Evolutionary conservation across 2,113 vertebrate species (phyloP).

Genomic region (Propithecus coquereli): DNA sequence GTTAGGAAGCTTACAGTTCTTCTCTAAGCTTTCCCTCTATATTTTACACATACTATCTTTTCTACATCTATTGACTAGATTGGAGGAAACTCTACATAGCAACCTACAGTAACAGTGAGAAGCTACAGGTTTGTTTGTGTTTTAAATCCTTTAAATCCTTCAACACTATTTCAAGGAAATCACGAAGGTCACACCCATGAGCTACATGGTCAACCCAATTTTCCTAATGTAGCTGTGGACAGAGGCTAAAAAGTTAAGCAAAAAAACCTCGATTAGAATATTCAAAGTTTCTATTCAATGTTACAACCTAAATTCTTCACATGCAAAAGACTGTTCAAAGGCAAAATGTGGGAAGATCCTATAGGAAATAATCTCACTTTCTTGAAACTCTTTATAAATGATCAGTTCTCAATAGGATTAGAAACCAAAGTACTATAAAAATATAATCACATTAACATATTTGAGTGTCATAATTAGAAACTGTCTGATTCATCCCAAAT

Average conservation of each 20-base stretch:
- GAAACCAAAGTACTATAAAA: neutral
- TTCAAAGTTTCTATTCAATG: neutral
- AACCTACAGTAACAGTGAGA: neutral
- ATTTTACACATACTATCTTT: neutral
- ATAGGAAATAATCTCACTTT: neutral
- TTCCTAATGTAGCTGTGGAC: neutral
- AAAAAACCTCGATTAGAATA: neutral
- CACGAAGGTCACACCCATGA: conserved; percentile 36
- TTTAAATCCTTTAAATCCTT: neutral
- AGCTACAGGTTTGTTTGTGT: neutral
- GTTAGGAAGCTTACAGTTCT: neutral
- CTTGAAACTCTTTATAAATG: neutral
- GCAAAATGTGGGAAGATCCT: neutral
- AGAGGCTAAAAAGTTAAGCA: conserved; percentile 16
- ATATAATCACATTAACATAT: neutral
- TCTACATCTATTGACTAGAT: neutral
- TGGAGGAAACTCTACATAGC: neutral
- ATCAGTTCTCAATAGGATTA: neutral
- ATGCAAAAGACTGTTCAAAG: neutral
- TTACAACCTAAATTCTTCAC: neutral
- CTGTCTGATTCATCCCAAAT: neutral
- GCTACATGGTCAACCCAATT: neutral
- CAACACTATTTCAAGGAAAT: conserved; percentile 29
- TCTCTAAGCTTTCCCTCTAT: conserved; percentile 40
- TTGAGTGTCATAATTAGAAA: neutral